Evolutionary conservation across 2,113 vertebrate genomes (phyloP).

Genomic region (Irena cyanogastra): DNA sequence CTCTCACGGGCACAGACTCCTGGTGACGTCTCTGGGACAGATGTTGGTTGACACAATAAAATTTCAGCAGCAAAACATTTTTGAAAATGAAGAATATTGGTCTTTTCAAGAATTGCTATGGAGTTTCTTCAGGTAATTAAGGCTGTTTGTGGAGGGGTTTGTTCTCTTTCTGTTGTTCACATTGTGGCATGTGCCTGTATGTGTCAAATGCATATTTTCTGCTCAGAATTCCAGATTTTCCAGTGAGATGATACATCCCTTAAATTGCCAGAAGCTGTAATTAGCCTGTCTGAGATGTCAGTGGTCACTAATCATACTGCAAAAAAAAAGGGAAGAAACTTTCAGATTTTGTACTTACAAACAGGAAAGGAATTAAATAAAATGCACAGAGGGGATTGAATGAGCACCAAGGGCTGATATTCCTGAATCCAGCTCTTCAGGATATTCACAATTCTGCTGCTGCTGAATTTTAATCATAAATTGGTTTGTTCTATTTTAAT

Average conservation of each 20-base stretch:
- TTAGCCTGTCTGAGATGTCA: neutral
- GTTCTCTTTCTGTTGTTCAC: neutral
- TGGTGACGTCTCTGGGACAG: neutral
- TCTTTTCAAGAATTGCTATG: neutral
- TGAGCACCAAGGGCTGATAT: neutral
- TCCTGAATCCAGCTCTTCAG: neutral
- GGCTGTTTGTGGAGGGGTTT: neutral
- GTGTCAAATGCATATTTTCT: neutral
- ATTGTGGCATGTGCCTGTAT: accelerated
- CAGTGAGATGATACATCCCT: neutral
- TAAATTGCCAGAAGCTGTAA: neutral
- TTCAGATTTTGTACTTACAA: neutral
- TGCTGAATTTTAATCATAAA: neutral
- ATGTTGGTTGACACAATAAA: neutral
- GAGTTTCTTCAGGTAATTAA: neutral
- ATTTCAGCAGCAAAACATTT: neutral
- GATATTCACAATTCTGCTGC: neutral
- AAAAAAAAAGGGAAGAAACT: neutral
- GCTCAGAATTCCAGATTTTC: neutral
- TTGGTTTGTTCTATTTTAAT: neutral
- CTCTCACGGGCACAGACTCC: neutral
- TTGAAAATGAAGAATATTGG: neutral
- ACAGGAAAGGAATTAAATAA: neutral
- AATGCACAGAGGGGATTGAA: neutral
- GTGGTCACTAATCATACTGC: neutral